phyloP scores from a whole-genome alignment of 2,888 invertebrate genomes.

The Chironomus riparius region DNA sequence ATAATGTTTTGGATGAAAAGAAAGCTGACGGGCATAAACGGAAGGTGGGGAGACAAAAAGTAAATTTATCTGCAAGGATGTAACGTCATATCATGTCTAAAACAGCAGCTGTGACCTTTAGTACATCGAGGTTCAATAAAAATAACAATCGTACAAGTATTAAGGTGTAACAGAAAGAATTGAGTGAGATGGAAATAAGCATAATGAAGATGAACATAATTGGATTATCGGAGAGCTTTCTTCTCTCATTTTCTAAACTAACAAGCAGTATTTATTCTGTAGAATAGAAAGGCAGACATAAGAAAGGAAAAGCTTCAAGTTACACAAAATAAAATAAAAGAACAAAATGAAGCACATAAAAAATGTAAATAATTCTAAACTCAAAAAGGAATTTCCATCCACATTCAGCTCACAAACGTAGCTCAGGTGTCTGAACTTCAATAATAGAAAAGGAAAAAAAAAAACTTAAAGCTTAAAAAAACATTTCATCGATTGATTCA shows the following conservation, averaged over 20 bases:
- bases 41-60: too few relatives aligned
- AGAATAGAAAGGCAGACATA: too few relatives aligned
- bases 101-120: neutral
- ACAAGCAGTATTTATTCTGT: neutral
- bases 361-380: neutral
- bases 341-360: neutral
- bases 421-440: too few relatives aligned
- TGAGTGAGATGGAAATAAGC: neutral
- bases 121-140: conserved; percentile 3
- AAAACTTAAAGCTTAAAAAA: too few relatives aligned
- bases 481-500: neutral
- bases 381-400: too few relatives aligned
- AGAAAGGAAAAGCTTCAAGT: neutral
- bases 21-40: neutral
- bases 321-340: neutral
- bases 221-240: neutral
- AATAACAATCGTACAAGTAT: neutral
- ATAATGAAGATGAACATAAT: conserved; percentile 13
- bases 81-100: too few relatives aligned
- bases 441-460: too few relatives aligned
- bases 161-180: too few relatives aligned
- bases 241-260: neutral
- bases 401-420: neutral
- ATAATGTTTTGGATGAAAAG: neutral
- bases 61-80: too few relatives aligned